A percentile compares a stretch with the other conserved stretches of the same genome.
Conservation (phyloP, 2,113 vertebrate species). For the Glareola pratincola region DNA sequence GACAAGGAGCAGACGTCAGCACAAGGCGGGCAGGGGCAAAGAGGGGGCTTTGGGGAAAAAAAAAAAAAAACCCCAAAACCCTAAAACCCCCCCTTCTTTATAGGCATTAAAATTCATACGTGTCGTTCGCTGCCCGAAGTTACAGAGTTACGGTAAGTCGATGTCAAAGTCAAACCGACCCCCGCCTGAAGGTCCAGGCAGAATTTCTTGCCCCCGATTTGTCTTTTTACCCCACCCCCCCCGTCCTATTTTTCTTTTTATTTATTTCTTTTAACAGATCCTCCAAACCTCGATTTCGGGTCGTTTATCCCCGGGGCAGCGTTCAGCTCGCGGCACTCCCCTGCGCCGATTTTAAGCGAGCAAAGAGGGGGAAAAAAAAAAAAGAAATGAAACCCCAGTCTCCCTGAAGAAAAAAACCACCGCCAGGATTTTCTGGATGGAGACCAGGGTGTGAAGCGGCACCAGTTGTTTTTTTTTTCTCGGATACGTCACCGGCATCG, state of each 20-base stretch:
- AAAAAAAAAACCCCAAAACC: background rate
- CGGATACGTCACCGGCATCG: background rate
- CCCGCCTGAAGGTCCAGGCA: fast-evolving
- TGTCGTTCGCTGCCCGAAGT: background rate
- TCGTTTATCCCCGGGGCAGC: background rate
- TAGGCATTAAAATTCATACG: fast-evolving
- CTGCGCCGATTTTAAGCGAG: fast-evolving
- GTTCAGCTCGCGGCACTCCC: background rate
- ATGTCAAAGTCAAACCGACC: background rate
- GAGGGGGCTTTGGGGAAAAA: background rate
- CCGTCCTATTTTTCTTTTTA: background rate
- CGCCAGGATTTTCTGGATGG: background rate
- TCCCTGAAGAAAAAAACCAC: background rate
- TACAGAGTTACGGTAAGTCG: too few relatives aligned
- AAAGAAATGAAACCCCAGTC: background rate
- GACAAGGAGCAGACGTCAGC: background rate
- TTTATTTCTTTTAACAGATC: background rate
- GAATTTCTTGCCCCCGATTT: background rate
- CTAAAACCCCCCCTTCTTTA: fast-evolving
- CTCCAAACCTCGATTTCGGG: background rate
- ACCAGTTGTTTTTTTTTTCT: background rate
- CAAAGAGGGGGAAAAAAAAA: background rate
- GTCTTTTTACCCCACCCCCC: too few relatives aligned
- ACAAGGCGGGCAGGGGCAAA: fast-evolving
- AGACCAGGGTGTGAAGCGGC: background rate